Conservation (phyloP, 1,140 invertebrate genomes). For the Macrobrachium nipponense region DNA sequence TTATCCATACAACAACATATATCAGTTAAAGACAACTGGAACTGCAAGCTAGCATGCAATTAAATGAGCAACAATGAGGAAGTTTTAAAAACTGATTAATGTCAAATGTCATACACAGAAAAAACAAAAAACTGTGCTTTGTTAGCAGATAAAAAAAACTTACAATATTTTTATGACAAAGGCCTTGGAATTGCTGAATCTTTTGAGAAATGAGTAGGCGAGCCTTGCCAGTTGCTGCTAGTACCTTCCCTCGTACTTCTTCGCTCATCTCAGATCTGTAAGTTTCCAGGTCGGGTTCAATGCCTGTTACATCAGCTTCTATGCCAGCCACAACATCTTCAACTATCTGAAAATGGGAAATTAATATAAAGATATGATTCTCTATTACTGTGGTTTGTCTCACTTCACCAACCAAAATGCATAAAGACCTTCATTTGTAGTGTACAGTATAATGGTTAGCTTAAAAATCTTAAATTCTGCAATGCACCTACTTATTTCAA, state of each 20-base stretch:
- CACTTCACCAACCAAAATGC: constrained; percentile 64
- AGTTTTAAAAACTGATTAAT: too few relatives aligned
- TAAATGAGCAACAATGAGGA: too few relatives aligned
- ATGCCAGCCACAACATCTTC: constrained; percentile 80
- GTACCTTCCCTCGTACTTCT: constrained; percentile 83
- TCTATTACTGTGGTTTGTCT: too few relatives aligned
- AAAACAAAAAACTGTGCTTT: neutral
- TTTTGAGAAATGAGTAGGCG: constrained; percentile 89
- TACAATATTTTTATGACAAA: constrained; percentile 86
- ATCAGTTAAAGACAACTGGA: too few relatives aligned
- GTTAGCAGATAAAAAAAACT: constrained; percentile 66
- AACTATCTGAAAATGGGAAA: constrained; percentile 72
- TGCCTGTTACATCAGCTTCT: constrained; percentile 75
- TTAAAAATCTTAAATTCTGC: too few relatives aligned
- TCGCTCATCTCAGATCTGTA: constrained; percentile 75
- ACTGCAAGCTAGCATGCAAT: too few relatives aligned
- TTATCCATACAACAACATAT: too few relatives aligned
- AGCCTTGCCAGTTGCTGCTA: constrained; percentile 91
- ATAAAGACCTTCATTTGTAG: too few relatives aligned
- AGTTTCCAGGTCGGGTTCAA: constrained; percentile 77
- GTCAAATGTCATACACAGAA: too few relatives aligned
- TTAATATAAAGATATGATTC: neutral
- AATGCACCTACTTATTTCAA: too few relatives aligned
- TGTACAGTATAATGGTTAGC: too few relatives aligned
- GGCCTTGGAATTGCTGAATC: constrained; percentile 93